Conservation (phyloP, 2,888 invertebrate species). For the Noctua janthe region DNA sequence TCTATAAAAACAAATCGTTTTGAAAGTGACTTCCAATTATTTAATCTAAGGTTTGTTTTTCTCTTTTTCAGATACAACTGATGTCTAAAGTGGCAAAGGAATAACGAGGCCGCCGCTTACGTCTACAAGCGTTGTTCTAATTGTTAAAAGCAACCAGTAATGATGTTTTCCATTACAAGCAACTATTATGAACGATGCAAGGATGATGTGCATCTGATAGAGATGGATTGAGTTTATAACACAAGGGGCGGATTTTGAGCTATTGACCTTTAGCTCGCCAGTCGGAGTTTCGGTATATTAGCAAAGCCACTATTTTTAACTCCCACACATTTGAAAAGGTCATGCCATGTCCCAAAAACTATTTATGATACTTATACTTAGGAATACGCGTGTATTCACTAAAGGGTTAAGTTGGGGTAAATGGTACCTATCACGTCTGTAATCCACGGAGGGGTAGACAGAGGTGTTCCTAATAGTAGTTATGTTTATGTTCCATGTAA, state of each 20-base stretch:
- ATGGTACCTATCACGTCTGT: neutral
- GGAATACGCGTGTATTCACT: neutral
- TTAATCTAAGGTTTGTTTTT: neutral
- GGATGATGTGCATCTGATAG: neutral
- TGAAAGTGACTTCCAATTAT: neutral
- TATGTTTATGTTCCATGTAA: neutral
- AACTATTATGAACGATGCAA: neutral
- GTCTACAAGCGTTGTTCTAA: neutral
- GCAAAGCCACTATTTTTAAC: neutral
- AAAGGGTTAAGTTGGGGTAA: neutral
- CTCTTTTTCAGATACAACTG: neutral
- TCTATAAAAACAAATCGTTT: neutral
- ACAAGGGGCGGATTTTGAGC: neutral
- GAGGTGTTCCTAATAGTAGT: neutral
- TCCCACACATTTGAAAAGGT: constrained; percentile 23
- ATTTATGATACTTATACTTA: neutral
- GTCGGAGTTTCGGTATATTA: too few relatives aligned
- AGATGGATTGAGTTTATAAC: neutral
- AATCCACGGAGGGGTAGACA: neutral
- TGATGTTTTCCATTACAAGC: neutral
- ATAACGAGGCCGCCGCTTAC: neutral
- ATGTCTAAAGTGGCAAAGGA: neutral
- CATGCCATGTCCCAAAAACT: neutral
- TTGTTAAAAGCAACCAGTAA: neutral
- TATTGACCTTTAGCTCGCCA: constrained; percentile 20